phyloP scores from a whole-genome alignment of 2,888 invertebrate species.

The Sarcophaga caerulescens region DNA sequence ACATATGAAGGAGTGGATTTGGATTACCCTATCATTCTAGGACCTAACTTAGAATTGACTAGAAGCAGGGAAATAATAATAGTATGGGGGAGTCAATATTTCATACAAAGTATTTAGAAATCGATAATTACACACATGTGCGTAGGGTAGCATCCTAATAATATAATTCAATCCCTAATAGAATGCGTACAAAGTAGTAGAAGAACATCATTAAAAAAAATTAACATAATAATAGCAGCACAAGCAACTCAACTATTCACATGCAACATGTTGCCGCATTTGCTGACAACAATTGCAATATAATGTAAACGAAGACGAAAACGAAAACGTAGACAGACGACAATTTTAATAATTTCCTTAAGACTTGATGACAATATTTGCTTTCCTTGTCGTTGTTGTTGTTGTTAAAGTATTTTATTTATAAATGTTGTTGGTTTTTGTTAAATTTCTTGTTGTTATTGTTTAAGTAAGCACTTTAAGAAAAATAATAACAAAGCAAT shows the following conservation, averaged over 20 bases:
- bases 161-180: not conserved
- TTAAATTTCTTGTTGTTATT: not conserved
- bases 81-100: not conserved
- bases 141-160: not conserved
- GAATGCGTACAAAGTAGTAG: not conserved
- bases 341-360: constrained; percentile 67
- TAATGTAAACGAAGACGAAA: constrained; percentile 21
- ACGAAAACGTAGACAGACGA: constrained; percentile 22
- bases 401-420: not conserved
- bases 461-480: not conserved
- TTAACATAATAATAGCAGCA: constrained; percentile 58
- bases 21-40: too few species aligned
- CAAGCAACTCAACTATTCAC: constrained; percentile 30
- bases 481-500: constrained; percentile 19
- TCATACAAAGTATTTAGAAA: not conserved
- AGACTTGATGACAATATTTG: constrained; percentile 47
- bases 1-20: too few species aligned
- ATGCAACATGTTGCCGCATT: constrained; percentile 46
- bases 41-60: too few species aligned
- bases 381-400: constrained; percentile 18
- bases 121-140: not conserved
- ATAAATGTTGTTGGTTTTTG: not conserved
- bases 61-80: not conserved
- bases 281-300: constrained; percentile 59
- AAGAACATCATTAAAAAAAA: constrained; percentile 35